These are phyloP conservation scores for Gnathonemus longibarbis DNA, from an alignment of 2,113 vertebrate species.

Conservation along the genomic window DNA sequence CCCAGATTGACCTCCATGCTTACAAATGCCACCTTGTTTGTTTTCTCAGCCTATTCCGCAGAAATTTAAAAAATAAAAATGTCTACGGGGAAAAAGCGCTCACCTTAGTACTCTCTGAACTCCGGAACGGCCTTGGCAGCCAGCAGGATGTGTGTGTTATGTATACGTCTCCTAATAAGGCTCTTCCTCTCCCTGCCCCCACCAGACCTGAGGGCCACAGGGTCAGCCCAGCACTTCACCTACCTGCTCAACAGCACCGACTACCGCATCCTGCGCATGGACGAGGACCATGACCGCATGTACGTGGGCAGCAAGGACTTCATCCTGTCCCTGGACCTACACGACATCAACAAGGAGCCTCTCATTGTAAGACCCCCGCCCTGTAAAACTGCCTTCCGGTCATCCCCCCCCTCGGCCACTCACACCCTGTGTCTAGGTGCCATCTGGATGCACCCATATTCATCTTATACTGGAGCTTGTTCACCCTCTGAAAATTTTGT, in stretches of 20 bases:
- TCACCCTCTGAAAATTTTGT: constrained; percentile 23
- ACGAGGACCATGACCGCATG: constrained; percentile 97
- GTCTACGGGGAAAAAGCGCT: not conserved
- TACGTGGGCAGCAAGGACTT: constrained; percentile 97
- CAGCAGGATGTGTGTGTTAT: not conserved
- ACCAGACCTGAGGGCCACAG: constrained; percentile 81
- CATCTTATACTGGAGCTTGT: constrained; percentile 31
- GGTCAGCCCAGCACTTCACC: constrained; percentile 88
- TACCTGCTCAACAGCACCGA: constrained; percentile 90
- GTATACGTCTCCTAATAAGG: constrained; percentile 6
- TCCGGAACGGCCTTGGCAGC: too few species aligned
- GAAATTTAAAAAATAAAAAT: not conserved
- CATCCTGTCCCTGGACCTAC: constrained; percentile 90
- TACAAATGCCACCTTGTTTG: not conserved
- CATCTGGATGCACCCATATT: constrained; percentile 23
- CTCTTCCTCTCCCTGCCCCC: constrained; percentile 17
- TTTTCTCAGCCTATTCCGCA: not conserved
- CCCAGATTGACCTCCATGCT: not conserved
- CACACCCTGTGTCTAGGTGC: not conserved
- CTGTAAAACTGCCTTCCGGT: not conserved
- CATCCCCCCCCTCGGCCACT: not conserved
- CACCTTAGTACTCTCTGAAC: not conserved
- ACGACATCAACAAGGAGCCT: constrained; percentile 94
- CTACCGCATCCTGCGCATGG: constrained; percentile 91
- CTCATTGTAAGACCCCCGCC: constrained; percentile 75